Conservation (phyloP, 2,113 vertebrate species). For the Cyphomyrus discorhynchus region DNA sequence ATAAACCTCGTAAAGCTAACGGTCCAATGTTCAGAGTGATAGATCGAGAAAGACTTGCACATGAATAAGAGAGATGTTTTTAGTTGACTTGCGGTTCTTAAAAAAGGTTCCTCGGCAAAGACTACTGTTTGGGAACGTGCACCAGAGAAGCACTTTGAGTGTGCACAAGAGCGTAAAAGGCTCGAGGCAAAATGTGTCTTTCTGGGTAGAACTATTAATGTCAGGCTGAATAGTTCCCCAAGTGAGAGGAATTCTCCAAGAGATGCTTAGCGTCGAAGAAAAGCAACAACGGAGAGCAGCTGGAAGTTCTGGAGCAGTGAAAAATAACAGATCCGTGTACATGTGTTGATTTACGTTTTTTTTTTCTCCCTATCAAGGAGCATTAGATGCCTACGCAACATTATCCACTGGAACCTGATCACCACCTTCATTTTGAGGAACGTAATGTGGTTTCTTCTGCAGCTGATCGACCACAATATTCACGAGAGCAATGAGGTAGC, state of each 20-base stretch:
- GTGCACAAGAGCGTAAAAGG: neutral
- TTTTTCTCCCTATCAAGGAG: constrained; percentile 61
- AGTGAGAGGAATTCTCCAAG: neutral
- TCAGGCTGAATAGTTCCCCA: neutral
- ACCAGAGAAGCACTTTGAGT: neutral
- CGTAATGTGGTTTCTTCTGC: constrained; percentile 88
- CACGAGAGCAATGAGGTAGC: constrained; percentile 89
- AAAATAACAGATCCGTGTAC: neutral
- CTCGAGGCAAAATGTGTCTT: neutral
- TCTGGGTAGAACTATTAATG: neutral
- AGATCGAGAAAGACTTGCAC: neutral
- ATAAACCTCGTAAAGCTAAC: neutral
- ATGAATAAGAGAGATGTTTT: neutral
- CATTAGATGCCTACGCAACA: constrained; percentile 90
- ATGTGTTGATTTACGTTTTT: neutral
- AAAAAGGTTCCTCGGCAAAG: neutral
- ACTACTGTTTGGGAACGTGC: neutral
- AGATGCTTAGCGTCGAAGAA: neutral
- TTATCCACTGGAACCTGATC: constrained; percentile 97
- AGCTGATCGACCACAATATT: constrained; percentile 89
- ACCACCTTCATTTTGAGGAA: constrained; percentile 95
- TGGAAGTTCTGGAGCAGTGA: neutral
- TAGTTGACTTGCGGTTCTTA: neutral
- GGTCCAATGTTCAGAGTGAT: neutral
- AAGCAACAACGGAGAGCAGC: neutral